Conservation (phyloP, 2,888 invertebrate species). For the Cheilosia variabilis region DNA sequence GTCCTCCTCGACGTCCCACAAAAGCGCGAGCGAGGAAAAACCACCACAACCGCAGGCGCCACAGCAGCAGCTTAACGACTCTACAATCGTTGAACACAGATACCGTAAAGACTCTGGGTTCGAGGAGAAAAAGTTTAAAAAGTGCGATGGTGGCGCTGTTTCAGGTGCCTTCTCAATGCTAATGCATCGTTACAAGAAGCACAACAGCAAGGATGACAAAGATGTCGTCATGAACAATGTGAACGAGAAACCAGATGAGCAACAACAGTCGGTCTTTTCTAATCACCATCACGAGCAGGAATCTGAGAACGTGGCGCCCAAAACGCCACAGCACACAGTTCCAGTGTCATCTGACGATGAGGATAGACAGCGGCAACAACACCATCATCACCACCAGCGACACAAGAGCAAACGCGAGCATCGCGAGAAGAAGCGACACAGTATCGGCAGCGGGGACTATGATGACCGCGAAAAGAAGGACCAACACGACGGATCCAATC, state of each 20-base stretch:
- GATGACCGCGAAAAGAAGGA: conserved; percentile 74
- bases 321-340: conserved; percentile 56
- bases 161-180: conserved; percentile 63
- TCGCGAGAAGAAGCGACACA: conserved; percentile 82
- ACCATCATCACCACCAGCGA: conserved; percentile 79
- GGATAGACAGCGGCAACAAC: conserved; percentile 61
- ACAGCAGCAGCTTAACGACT: conserved; percentile 55
- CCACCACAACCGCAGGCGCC: conserved; percentile 65
- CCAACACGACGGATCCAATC: conserved; percentile 63
- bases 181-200: conserved; percentile 76
- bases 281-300: conserved; percentile 49
- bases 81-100: conserved; percentile 80
- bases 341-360: conserved; percentile 76
- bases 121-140: conserved; percentile 80
- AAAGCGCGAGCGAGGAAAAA: conserved; percentile 72
- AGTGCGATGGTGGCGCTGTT: conserved; percentile 76
- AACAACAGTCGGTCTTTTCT: conserved; percentile 11
- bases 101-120: conserved; percentile 77
- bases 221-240: conserved; percentile 53
- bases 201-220: conserved; percentile 76
- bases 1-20: conserved; percentile 52
- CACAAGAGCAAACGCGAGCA: conserved; percentile 82
- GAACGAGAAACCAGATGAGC: conserved; percentile 51
- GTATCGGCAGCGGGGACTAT: conserved; percentile 69
- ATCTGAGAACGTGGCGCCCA: conserved; percentile 57